Conservation (phyloP, 92 coral and sea anemone species). For the Bergia puertoricense region DNA sequence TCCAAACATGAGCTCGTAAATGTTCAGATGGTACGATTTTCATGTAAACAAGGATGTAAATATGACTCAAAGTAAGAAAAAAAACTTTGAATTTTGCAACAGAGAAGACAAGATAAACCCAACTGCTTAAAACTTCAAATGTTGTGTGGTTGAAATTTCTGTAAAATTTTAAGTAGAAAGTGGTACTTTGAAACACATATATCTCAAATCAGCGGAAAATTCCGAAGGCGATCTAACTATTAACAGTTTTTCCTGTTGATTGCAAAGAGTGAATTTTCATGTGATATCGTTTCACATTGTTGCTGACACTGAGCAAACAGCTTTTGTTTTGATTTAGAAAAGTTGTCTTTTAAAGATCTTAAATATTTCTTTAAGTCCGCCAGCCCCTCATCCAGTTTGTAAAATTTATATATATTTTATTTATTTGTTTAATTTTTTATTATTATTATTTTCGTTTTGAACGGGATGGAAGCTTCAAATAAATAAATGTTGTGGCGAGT, state of each 20-base stretch:
- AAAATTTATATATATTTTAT: no score
- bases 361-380: no score
- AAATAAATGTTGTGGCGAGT: no score
- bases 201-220: not conserved
- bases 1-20: not conserved
- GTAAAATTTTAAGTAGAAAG: not conserved
- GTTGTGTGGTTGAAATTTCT: not conserved
- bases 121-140: not conserved
- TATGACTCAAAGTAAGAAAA: not conserved
- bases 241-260: not conserved
- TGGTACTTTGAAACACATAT: not conserved
- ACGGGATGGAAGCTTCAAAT: no score
- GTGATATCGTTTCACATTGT: not conserved
- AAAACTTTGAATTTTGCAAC: not conserved
- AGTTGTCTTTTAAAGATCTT: no score
- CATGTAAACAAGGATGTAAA: conserved; percentile 15
- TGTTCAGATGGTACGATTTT: not conserved
- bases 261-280: not conserved
- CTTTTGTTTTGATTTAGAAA: no score
- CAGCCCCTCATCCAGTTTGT: no score
- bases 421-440: no score
- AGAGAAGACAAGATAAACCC: not conserved
- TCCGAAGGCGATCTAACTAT: not conserved
- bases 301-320: not conserved
- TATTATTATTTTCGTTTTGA: no score